phyloP scores from a whole-genome alignment of 2,797 vertebrate species.

The Onychomys arenicola region DNA sequence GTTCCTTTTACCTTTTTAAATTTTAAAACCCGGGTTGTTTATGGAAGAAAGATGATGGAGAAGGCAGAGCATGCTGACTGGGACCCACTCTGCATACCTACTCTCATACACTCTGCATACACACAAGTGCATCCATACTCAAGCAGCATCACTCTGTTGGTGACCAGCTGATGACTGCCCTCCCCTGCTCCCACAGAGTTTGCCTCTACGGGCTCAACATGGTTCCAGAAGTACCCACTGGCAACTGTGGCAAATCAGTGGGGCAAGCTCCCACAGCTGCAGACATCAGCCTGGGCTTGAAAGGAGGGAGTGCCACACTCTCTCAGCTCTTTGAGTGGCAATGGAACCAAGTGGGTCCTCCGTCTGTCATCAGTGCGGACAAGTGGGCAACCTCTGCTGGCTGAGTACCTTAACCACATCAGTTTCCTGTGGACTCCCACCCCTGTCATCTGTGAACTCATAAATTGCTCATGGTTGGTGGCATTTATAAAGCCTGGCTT shows the following conservation, averaged over 20 bases:
- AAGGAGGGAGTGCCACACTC: not conserved
- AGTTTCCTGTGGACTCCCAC: not conserved
- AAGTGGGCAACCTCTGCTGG: not conserved
- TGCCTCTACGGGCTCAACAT: slow-evolving; percentile 81
- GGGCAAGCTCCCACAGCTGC: not conserved
- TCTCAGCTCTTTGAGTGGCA: not conserved
- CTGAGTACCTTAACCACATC: not conserved
- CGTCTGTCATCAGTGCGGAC: not conserved
- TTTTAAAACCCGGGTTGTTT: not conserved
- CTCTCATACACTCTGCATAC: too few relatives aligned
- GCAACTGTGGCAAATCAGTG: slow-evolving; percentile 84
- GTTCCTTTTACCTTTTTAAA: not conserved
- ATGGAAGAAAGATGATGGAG: not conserved
- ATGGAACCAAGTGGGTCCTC: not conserved
- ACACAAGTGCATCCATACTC: slow-evolving; percentile 69
- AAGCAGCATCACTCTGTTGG: slow-evolving; percentile 42
- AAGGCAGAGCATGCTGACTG: rapidly evolving
- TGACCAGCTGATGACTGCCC: not conserved
- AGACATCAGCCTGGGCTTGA: not conserved
- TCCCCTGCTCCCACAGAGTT: slow-evolving; percentile 77
- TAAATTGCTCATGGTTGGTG: not conserved
- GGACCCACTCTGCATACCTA: not conserved
- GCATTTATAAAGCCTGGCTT: not conserved
- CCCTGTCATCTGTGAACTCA: not conserved
- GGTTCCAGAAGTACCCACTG: not conserved